These are phyloP conservation scores for Oryzias dopingdopingensis DNA, from an alignment of 2,797 vertebrate genomes.

Conservation along the genomic window DNA sequence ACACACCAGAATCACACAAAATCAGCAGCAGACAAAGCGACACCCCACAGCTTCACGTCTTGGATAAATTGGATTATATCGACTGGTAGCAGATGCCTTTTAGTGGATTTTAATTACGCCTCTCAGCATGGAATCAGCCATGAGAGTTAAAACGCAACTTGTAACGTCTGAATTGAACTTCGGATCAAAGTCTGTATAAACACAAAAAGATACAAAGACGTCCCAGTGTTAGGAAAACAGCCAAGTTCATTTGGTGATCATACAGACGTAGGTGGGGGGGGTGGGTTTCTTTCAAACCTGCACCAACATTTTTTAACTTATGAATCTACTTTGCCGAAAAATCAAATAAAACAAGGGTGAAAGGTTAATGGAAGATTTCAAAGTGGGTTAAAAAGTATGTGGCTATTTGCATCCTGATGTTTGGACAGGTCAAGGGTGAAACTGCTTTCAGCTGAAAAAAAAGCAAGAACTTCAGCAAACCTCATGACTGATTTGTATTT, in stretches of 20 bases:
- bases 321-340: too few species aligned
- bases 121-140: conserved; percentile 44
- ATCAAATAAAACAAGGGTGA: too few species aligned
- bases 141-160: conserved; percentile 36
- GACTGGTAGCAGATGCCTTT: conserved; percentile 64
- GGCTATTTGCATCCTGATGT: too few species aligned
- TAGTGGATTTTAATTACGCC: conserved; percentile 68
- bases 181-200: neutral
- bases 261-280: too few species aligned
- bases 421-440: too few species aligned
- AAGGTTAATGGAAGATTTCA: too few species aligned
- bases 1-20: neutral
- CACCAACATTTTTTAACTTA: too few species aligned
- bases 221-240: neutral
- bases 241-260: neutral
- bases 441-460: too few species aligned
- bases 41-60: conserved; percentile 48
- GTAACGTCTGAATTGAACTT: conserved; percentile 24
- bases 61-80: conserved; percentile 67
- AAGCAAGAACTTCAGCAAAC: too few species aligned
- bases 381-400: too few species aligned
- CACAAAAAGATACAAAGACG: neutral
- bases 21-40: conserved; percentile 20
- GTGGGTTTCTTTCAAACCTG: too few species aligned
- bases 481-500: too few species aligned